Base-by-base conservation (phyloP, 2,113 vertebrate genomes). In the Okapia johnstoni region DNA sequence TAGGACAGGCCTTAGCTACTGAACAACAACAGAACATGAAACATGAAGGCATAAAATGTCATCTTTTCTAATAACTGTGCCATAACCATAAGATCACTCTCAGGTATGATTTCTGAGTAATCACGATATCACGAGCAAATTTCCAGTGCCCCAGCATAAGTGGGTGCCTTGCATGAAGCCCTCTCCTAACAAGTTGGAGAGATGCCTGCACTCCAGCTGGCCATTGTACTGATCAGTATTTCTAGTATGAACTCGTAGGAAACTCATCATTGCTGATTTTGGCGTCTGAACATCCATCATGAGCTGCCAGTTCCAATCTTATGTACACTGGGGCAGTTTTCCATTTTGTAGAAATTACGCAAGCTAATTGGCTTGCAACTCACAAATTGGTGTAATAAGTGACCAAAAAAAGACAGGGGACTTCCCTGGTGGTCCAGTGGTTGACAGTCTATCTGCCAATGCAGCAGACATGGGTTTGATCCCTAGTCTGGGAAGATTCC, bases 331-430 rank as follows among this genome's bases (percentile, higher is more conserved):
- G 0, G 19, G 90, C 66, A 93, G 93, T 97, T 98, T 98, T 97
- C 97, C 93, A 97, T 97, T 93, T 97, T 94, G 0, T 58, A 89
- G 96, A 97, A 89, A 84, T 97, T 98, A 97, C 94, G 88, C 91
- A 92, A 93, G 79, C 94, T 98, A 97, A 98, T 79, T 94, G 96
- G 96, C 97, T 98, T 40, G 30, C 97, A 98, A 92, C 96, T 95
- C 98, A 97, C 98, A 98, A 98, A 98, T 97, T 92, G 98, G 96
- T 94, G 52, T 85, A 87, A 85, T 97, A 97, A 98, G 81, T 87
- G 98, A 96, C 73, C 96, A 96, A 95, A 93, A 97, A 96, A 95
- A 6, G 28, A 76, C 70, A 76, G 40, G 12, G 23, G 70, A 76
- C 40, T 43, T 76, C 40, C 70, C 43, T 43, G 40, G 70, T 43